A percentile compares a stretch with the other conserved stretches of the same genome.
phyloP scores from a whole-genome alignment of 2,888 invertebrate species.

The Nymphalis c-album region DNA sequence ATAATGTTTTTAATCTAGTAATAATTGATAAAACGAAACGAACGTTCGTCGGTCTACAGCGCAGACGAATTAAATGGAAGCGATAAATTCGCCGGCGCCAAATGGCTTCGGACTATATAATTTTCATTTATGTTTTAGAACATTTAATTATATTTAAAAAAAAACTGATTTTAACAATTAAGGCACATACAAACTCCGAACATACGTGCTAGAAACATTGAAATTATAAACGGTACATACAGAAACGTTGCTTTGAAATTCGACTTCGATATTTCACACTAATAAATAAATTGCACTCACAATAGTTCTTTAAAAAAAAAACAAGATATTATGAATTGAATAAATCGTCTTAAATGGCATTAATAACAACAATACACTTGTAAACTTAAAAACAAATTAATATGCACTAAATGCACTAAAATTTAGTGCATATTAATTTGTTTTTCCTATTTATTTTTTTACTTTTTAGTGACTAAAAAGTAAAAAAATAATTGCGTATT shows the following conservation, averaged over 20 bases:
- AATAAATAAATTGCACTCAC: background rate
- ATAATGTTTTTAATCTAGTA: background rate
- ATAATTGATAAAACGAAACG: background rate
- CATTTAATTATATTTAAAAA: too few relatives aligned
- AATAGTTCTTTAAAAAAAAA: background rate
- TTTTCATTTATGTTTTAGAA: slow-evolving; percentile 24
- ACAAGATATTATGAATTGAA: background rate
- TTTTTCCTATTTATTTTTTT: too few relatives aligned
- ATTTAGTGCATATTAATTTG: too few relatives aligned
- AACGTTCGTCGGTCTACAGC: slow-evolving; percentile 31
- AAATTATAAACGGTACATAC: too few relatives aligned
- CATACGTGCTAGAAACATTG: too few relatives aligned
- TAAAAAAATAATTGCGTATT: too few relatives aligned
- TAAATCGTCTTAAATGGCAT: slow-evolving; percentile 2
- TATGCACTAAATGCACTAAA: too few relatives aligned
- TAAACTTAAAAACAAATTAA: too few relatives aligned
- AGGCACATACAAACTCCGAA: too few relatives aligned
- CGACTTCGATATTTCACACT: background rate
- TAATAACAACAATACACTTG: slow-evolving; percentile 7
- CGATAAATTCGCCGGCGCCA: slow-evolving; percentile 49
- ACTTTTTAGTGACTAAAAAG: too few relatives aligned
- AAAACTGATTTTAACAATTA: too few relatives aligned
- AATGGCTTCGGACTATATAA: slow-evolving; percentile 42
- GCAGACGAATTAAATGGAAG: slow-evolving; percentile 44
- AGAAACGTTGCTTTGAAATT: too few relatives aligned